These are phyloP conservation scores for Bombus soroeensis DNA, from an alignment of 1,140 invertebrate genomes.

Conservation along the genomic window DNA sequence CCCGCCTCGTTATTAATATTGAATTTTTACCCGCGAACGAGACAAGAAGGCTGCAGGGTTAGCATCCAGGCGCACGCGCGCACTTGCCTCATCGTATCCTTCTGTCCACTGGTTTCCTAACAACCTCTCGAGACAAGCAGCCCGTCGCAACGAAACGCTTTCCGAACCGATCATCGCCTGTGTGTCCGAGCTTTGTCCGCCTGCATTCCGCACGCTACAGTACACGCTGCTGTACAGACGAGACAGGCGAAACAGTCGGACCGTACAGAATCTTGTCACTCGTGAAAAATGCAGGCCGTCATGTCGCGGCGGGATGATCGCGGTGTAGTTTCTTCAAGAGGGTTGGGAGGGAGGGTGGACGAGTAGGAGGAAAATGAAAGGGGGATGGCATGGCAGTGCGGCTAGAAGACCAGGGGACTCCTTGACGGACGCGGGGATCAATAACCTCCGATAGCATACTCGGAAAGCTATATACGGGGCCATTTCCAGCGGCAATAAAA, in stretches of 20 bases:
- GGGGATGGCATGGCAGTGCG: constrained; percentile 56
- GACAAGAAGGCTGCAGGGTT: constrained; percentile 36
- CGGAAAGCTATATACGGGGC: constrained; percentile 79
- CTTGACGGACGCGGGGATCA: constrained; percentile 82
- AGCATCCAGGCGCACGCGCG: constrained; percentile 43
- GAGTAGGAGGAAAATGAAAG: not conserved
- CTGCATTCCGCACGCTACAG: too few species aligned
- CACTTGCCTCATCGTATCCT: not conserved
- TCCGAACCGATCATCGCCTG: not conserved
- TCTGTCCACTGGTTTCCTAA: constrained; percentile 24
- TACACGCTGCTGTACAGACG: too few species aligned
- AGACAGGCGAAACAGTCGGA: too few species aligned
- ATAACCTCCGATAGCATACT: constrained; percentile 83
- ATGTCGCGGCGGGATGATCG: constrained; percentile 23
- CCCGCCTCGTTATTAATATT: constrained; percentile 80
- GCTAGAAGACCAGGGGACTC: constrained; percentile 70
- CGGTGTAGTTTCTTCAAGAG: not conserved
- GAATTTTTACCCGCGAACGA: constrained; percentile 71
- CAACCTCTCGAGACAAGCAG: not conserved
- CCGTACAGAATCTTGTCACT: not conserved
- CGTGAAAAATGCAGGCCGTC: constrained; percentile 33
- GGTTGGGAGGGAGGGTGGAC: not conserved
- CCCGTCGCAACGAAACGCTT: not conserved
- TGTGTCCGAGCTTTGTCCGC: not conserved
- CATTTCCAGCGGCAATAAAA: constrained; percentile 82